These are phyloP conservation scores for Lycorma delicatula DNA, from an alignment of 1,140 invertebrate species.

Conservation along the genomic window DNA sequence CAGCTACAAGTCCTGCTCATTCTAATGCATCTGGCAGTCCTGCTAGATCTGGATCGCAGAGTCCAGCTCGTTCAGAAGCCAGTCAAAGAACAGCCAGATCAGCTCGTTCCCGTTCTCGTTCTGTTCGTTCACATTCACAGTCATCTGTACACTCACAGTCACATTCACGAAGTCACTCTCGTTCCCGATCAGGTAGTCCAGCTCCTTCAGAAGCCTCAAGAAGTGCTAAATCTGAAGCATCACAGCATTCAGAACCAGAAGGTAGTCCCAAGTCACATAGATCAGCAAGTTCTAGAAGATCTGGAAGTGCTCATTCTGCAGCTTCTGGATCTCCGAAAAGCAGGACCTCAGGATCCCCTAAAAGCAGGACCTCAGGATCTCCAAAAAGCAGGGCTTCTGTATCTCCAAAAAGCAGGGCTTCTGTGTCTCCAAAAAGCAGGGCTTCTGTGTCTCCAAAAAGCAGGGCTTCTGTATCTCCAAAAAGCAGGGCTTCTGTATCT, in stretches of 20 bases:
- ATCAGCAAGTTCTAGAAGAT: conserved; percentile 23
- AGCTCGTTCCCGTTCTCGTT: not conserved
- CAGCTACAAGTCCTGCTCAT: not conserved
- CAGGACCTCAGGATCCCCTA: conserved; percentile 25
- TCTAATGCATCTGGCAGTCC: conserved; percentile 12
- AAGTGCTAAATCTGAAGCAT: conserved; percentile 38
- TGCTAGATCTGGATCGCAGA: conserved; percentile 3
- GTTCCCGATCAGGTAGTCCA: not conserved
- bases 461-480: conserved; percentile 16
- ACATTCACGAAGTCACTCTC: not conserved
- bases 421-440: conserved; percentile 12
- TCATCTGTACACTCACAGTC: too few species aligned
- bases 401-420: not conserved
- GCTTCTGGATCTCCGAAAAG: conserved; percentile 20
- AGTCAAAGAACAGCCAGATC: not conserved
- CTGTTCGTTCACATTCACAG: not conserved
- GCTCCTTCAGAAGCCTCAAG: conserved; percentile 29
- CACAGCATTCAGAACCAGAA: conserved; percentile 26
- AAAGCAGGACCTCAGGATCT: conserved; percentile 1
- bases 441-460: conserved; percentile 22
- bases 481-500: conserved; percentile 21
- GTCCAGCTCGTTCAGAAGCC: conserved; percentile 2
- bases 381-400: not conserved
- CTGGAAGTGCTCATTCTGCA: conserved; percentile 20
- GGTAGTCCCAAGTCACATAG: conserved; percentile 15